A percentile compares a stretch with the other conserved stretches of the same genome.
Conservation (phyloP, 1,140 invertebrate genomes). For the Mesaphorura yosii region DNA sequence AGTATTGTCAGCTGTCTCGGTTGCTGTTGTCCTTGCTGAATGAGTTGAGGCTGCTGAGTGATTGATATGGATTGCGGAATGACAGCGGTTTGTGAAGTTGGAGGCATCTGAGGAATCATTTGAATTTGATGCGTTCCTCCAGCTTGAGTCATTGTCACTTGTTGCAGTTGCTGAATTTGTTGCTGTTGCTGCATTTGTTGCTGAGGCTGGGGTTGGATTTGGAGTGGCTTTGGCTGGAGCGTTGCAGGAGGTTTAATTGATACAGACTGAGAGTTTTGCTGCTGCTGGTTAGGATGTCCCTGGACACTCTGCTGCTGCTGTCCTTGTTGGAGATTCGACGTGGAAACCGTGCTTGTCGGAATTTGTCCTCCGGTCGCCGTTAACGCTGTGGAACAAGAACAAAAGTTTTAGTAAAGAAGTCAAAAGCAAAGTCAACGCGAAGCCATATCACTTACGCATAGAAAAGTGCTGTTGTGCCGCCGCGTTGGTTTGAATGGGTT, state of each 20-base stretch:
- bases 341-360: constrained; percentile 28
- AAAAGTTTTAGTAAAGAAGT: not conserved
- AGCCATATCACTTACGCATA: constrained; percentile 26
- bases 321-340: constrained; percentile 34
- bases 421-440: not conserved
- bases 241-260: constrained; percentile 17
- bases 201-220: constrained; percentile 30
- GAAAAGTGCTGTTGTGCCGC: constrained; percentile 29
- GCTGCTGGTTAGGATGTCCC: constrained; percentile 17
- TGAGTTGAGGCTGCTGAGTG: constrained; percentile 31
- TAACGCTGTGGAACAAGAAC: constrained; percentile 8
- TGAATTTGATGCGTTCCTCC: constrained; percentile 35
- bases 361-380: constrained; percentile 30
- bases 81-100: constrained; percentile 31
- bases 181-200: constrained; percentile 28
- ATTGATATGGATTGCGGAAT: constrained; percentile 25
- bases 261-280: constrained; percentile 22
- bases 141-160: constrained; percentile 21
- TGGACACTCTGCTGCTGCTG: constrained; percentile 38
- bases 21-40: constrained; percentile 26
- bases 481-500: constrained; percentile 38
- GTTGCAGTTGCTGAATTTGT: constrained; percentile 24
- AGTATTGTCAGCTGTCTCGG: constrained; percentile 30
- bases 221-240: constrained; percentile 27
- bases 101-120: constrained; percentile 39